Evolutionary conservation across 2,113 vertebrate genomes (phyloP).

Genomic region (Elephantulus edwardii): DNA sequence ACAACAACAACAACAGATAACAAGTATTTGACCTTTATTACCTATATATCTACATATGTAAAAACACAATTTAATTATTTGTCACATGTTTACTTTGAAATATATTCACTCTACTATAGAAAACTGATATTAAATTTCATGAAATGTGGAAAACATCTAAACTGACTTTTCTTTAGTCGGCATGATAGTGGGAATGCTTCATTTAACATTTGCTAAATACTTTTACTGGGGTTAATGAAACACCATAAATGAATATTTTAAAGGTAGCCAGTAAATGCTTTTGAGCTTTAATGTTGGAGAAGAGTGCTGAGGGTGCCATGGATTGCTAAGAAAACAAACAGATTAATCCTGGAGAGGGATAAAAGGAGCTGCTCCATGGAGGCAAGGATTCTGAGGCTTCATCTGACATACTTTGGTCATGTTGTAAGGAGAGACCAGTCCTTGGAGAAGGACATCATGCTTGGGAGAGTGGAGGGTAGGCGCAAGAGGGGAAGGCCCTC

Average conservation of each 20-base stretch:
- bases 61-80: background rate
- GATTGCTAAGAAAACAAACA: no score
- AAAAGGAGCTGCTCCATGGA: no score
- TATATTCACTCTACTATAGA: background rate
- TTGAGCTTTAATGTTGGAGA: no score
- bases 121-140: background rate
- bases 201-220: background rate
- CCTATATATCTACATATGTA: background rate
- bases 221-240: background rate
- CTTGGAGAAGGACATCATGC: no score
- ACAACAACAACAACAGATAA: no score
- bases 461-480: no score
- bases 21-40: background rate
- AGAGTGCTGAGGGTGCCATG: no score
- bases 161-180: background rate
- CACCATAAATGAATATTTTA: background rate
- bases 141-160: background rate
- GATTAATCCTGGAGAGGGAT: no score
- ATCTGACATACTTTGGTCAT: no score
- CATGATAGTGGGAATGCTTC: background rate
- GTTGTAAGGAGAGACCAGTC: no score
- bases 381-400: no score
- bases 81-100: background rate
- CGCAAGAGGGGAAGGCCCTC: no score
- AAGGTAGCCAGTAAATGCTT: background rate